Conservation (phyloP, 2,113 vertebrate species). For the Nothoprocta pentlandii region DNA sequence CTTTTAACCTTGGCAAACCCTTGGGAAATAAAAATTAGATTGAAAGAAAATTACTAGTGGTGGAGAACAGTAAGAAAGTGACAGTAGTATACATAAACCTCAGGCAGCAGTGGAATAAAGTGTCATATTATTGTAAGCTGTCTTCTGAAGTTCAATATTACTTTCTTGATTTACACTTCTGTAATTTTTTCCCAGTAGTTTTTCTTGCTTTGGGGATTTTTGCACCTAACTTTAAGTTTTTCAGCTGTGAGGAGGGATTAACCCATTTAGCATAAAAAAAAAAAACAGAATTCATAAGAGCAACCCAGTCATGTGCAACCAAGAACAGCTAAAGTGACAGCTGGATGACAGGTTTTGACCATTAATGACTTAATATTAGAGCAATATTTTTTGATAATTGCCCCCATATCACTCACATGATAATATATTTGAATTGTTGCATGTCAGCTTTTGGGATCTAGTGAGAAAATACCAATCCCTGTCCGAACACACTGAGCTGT, state of each 20-base stretch:
- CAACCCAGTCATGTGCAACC: neutral
- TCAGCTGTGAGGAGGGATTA: constrained; percentile 51
- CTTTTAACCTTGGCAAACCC: constrained; percentile 84
- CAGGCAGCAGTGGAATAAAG: constrained; percentile 75
- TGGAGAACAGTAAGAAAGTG: constrained; percentile 82
- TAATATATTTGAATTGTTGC: neutral
- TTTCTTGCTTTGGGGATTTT: constrained; percentile 52
- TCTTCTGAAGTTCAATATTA: constrained; percentile 79
- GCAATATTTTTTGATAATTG: neutral
- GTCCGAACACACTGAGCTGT: neutral
- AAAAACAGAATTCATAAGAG: neutral
- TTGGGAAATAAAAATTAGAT: constrained; percentile 88
- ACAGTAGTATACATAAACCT: constrained; percentile 86
- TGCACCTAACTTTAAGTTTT: constrained; percentile 48
- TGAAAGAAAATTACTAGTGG: constrained; percentile 84
- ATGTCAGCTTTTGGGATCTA: accelerated
- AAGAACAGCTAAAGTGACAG: neutral
- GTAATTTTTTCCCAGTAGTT: constrained; percentile 57
- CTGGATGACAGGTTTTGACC: neutral
- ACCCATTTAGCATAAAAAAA: constrained; percentile 39
- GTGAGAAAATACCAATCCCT: neutral
- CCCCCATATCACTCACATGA: neutral
- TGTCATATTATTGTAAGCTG: constrained; percentile 79
- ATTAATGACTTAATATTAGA: neutral
- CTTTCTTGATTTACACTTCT: constrained; percentile 78